Percentiles rank a stretch among this genome's conserved stretches.
Evolutionary conservation across 2,888 invertebrate genomes (phyloP).

Genomic region (Nomada fabriciana): DNA sequence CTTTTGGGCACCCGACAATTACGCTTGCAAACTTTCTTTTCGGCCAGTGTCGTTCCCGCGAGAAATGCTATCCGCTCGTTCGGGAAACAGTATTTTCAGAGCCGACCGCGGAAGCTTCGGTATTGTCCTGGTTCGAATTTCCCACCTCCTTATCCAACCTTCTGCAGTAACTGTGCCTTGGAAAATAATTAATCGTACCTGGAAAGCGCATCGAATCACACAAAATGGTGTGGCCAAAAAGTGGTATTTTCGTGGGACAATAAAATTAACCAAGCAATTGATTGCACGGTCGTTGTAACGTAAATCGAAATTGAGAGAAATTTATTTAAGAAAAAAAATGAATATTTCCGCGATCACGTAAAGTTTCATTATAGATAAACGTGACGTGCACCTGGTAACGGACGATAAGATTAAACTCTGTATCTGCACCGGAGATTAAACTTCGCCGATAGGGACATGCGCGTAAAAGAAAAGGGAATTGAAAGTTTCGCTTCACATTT

Average conservation of each 20-base stretch:
- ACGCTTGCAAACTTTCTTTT: slow-evolving; percentile 55
- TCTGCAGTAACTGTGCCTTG: neutral
- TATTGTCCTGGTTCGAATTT: slow-evolving; percentile 21
- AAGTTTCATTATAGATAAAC: neutral
- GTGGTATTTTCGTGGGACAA: too few species aligned
- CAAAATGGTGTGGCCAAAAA: too few species aligned
- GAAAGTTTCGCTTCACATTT: neutral
- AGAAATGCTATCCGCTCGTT: slow-evolving; percentile 17
- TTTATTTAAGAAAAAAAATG: neutral
- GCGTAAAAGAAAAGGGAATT: neutral
- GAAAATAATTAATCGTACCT: neutral
- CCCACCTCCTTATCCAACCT: neutral
- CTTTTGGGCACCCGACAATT: slow-evolving; percentile 50
- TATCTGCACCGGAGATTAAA: neutral
- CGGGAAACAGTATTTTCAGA: slow-evolving; percentile 32
- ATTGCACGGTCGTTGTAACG: too few species aligned
- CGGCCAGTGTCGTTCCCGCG: slow-evolving; percentile 5
- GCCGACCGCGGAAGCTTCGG: slow-evolving; percentile 7
- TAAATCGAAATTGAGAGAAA: too few species aligned
- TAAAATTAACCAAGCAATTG: too few species aligned
- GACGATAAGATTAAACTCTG: slow-evolving; percentile 21
- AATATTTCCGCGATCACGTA: neutral
- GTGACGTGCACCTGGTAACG: neutral
- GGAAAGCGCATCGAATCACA: too few species aligned
- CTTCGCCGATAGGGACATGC: neutral